Percentiles rank a stretch among this genome's conserved stretches.
Evolutionary conservation across 1,140 invertebrate genomes (phyloP).

Genomic region (Thaumatotibia leucotreta): DNA sequence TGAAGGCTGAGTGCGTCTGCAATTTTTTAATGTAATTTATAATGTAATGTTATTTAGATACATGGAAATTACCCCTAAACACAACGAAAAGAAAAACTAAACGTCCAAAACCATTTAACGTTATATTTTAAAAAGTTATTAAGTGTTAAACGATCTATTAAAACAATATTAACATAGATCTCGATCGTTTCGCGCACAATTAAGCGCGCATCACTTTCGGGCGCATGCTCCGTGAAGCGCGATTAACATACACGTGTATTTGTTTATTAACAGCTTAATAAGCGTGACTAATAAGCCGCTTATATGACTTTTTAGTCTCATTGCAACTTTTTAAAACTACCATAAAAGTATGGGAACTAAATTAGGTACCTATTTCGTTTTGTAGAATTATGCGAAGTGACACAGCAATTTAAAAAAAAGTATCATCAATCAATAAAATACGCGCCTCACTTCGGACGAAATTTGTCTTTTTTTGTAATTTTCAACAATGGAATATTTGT

Average conservation of each 20-base stretch:
- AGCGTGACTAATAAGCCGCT: neutral
- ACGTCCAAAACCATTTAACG: neutral
- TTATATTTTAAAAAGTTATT: neutral
- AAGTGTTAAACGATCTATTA: neutral
- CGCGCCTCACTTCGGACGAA: conserved; percentile 22
- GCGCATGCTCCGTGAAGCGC: conserved; percentile 24
- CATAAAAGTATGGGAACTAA: neutral
- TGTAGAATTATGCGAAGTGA: neutral
- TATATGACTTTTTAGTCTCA: neutral
- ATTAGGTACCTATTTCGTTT: neutral
- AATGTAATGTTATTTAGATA: too few species aligned
- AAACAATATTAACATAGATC: neutral
- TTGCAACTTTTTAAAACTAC: neutral
- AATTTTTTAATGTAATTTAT: too few species aligned
- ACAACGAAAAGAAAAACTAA: too few species aligned
- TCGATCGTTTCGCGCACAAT: conserved; percentile 19
- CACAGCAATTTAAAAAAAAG: conserved; percentile 20
- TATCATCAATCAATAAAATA: conserved; percentile 24
- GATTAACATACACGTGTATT: conserved; percentile 5
- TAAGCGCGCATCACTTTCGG: conserved; percentile 20
- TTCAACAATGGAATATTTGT: conserved; percentile 43
- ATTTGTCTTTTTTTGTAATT: conserved; percentile 18
- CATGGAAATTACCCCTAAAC: too few species aligned
- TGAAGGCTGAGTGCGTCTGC: too few species aligned
- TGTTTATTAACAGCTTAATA: conserved; percentile 5